Percentiles rank a stretch among this genome's conserved stretches.
phyloP scores from a whole-genome alignment of 2,797 vertebrate genomes.

The Ispidina picta region DNA sequence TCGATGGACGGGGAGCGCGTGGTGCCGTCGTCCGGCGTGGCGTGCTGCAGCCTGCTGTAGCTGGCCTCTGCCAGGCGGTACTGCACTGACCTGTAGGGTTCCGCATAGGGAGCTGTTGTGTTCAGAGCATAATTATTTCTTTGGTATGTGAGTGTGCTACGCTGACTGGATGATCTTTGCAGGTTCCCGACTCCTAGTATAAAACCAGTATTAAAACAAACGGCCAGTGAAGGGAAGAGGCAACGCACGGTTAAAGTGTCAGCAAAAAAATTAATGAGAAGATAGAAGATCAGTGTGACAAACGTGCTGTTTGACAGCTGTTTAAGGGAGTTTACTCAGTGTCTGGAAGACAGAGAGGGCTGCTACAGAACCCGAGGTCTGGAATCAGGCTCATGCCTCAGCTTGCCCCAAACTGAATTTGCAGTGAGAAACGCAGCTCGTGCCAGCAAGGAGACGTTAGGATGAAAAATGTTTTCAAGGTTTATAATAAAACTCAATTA shows the following conservation, averaged over 20 bases:
- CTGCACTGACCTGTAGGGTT: conserved; percentile 86
- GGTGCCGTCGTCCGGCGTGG: conserved; percentile 84
- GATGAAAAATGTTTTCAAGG: background rate
- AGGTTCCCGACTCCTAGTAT: conserved; percentile 90
- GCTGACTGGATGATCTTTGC: conserved; percentile 92
- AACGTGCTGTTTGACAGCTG: fast-evolving
- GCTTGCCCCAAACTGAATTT: background rate
- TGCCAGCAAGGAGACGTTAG: background rate
- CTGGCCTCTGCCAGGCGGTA: conserved; percentile 85
- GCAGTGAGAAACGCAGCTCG: background rate
- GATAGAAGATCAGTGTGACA: background rate
- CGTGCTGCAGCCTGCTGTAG: conserved; percentile 81
- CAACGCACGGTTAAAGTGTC: background rate
- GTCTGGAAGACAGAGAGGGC: background rate
- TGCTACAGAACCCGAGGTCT: background rate
- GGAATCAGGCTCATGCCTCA: background rate
- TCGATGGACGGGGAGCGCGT: conserved; percentile 94
- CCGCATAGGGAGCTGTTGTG: conserved; percentile 85
- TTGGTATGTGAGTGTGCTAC: conserved; percentile 95
- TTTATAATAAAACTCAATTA: background rate
- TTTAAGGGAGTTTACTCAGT: background rate
- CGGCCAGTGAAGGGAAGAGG: background rate
- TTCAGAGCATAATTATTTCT: conserved; percentile 91
- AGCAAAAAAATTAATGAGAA: background rate
- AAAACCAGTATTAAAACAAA: conserved; percentile 58